phyloP scores from a whole-genome alignment of 2,797 vertebrate species.

The Sebastes steindachneri region DNA sequence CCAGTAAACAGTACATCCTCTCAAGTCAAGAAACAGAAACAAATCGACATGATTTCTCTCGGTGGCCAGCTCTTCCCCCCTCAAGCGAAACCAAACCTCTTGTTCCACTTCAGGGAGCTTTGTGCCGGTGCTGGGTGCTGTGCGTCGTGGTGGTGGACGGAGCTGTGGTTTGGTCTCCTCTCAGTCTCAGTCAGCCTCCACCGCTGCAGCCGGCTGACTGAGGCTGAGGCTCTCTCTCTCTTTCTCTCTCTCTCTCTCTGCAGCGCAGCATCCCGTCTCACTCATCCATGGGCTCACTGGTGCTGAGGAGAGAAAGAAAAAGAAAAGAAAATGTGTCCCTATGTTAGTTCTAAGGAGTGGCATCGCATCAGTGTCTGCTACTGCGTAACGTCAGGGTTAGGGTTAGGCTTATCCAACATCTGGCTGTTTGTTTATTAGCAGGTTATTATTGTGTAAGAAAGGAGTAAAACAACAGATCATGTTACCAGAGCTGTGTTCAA shows the following conservation, averaged over 20 bases:
- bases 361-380: slow-evolving; percentile 19
- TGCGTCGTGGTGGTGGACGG: slow-evolving; percentile 43
- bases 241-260: slow-evolving; percentile 23
- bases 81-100: neutral
- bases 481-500: neutral
- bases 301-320: slow-evolving; percentile 6
- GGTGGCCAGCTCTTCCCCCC: neutral
- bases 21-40: neutral
- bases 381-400: neutral
- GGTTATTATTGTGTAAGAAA: neutral
- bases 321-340: slow-evolving; percentile 38
- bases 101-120: slow-evolving; percentile 32
- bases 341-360: slow-evolving; percentile 64
- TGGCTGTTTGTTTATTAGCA: neutral
- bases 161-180: slow-evolving; percentile 22
- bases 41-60: neutral
- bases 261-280: slow-evolving; percentile 64
- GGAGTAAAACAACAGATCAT: neutral
- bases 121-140: slow-evolving; percentile 8
- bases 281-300: slow-evolving; percentile 6
- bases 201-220: slow-evolving; percentile 54
- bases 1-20: slow-evolving; percentile 57
- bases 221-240: neutral
- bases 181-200: slow-evolving; percentile 44
- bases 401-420: neutral